Percentiles rank a stretch among this genome's conserved stretches.
Conservation (phyloP, 2,113 vertebrate genomes). For the Martes martes region DNA sequence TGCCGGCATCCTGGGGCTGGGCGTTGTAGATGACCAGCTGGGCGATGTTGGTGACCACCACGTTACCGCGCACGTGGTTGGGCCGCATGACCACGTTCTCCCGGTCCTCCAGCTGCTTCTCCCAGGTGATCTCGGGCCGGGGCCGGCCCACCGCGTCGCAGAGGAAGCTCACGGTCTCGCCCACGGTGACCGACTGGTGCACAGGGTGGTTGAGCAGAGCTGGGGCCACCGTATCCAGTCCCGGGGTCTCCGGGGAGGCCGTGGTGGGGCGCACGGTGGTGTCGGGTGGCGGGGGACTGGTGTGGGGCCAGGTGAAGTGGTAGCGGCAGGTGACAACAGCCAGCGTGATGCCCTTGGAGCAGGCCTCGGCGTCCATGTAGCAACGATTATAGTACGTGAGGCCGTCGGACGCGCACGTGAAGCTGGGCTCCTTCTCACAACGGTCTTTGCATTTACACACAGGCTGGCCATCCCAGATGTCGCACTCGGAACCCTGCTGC, state of each 20-base stretch:
- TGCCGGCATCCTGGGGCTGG: slow-evolving; percentile 88
- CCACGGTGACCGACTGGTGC: slow-evolving; percentile 87
- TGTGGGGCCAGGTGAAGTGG: slow-evolving; percentile 93
- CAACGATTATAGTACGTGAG: slow-evolving; percentile 99
- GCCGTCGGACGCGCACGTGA: slow-evolving; percentile 96
- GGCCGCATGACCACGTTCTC: slow-evolving; percentile 91
- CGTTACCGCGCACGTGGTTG: slow-evolving; percentile 92
- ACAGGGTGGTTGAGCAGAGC: slow-evolving; percentile 83
- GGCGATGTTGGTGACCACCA: slow-evolving; percentile 95
- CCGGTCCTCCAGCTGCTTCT: slow-evolving; percentile 88
- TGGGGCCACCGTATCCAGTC: slow-evolving; percentile 82
- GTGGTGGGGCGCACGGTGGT: slow-evolving; percentile 92
- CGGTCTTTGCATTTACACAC: slow-evolving; percentile 96
- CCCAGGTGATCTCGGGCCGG: slow-evolving; percentile 93
- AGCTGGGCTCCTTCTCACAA: slow-evolving; percentile 96
- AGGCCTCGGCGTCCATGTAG: slow-evolving; percentile 99
- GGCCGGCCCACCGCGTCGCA: slow-evolving; percentile 91
- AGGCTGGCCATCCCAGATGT: slow-evolving; percentile 96
- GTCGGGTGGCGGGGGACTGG: slow-evolving; percentile 85
- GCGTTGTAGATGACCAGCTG: slow-evolving; percentile 97
- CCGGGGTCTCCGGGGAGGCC: slow-evolving; percentile 84
- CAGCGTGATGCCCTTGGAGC: slow-evolving; percentile 92
- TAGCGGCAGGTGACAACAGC: slow-evolving; percentile 93
- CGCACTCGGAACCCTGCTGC: slow-evolving; percentile 96
- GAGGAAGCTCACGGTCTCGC: slow-evolving; percentile 94